Evolutionary conservation across 2,113 vertebrate species (phyloP).

Genomic region (Noctilio leporinus): DNA sequence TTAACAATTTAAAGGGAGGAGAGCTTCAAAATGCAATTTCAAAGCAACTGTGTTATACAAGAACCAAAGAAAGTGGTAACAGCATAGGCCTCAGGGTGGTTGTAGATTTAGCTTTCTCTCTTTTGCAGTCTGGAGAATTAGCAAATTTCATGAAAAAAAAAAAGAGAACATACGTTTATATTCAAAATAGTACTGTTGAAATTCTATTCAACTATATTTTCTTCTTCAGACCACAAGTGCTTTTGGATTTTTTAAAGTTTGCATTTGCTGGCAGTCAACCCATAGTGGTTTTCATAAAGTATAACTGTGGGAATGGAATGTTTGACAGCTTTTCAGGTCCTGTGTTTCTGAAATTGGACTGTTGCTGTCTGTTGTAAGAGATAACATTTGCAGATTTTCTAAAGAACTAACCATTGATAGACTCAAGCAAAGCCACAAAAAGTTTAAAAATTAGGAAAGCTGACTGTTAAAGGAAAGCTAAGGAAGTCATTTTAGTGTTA

Average conservation of each 20-base stretch:
- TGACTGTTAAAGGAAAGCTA: not conserved
- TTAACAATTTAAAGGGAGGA: constrained; percentile 5
- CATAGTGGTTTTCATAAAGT: not conserved
- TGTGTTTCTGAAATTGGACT: constrained; percentile 2
- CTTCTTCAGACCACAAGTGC: not conserved
- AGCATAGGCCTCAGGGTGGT: not conserved
- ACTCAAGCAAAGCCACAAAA: not conserved
- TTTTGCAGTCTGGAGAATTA: not conserved
- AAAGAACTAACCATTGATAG: not conserved
- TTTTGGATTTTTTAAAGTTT: not conserved
- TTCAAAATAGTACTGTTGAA: not conserved
- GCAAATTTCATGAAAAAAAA: not conserved
- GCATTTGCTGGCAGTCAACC: not conserved
- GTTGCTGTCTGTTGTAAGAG: not conserved
- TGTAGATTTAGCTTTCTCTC: not conserved
- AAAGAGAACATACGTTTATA: not conserved
- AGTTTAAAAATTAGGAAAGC: not conserved
- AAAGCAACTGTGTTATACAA: not conserved
- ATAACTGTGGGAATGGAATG: not conserved
- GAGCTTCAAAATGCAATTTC: not conserved
- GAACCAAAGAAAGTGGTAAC: not conserved
- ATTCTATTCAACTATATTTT: not conserved
- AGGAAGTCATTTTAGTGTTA: not conserved
- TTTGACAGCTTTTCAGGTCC: not conserved
- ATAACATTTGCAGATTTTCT: constrained; percentile 5